Evolutionary conservation across 1,140 invertebrate genomes (phyloP).

Genomic region (Vanessa atalanta): DNA sequence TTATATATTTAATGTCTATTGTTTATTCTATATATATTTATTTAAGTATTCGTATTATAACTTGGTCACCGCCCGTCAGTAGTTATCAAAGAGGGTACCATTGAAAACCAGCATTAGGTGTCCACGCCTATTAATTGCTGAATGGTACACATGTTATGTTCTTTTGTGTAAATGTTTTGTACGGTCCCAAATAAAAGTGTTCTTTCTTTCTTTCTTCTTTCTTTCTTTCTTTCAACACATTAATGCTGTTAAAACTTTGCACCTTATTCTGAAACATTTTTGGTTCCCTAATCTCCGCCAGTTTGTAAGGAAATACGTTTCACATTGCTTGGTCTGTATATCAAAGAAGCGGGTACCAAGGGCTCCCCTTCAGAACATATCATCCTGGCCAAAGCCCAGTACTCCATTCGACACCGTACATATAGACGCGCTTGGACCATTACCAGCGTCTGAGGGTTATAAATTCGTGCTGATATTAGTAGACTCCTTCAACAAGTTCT

Average conservation of each 20-base stretch:
- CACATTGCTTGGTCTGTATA: constrained; percentile 29
- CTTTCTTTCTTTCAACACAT: too few species aligned
- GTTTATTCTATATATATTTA: too few species aligned
- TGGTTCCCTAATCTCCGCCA: constrained; percentile 43
- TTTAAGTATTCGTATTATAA: too few species aligned
- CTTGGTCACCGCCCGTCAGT: too few species aligned
- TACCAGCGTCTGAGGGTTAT: constrained; percentile 39
- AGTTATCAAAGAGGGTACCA: too few species aligned
- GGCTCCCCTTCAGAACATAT: constrained; percentile 34
- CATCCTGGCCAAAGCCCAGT: constrained; percentile 37
- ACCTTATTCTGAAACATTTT: constrained; percentile 15
- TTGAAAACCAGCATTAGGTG: too few species aligned
- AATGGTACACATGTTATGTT: too few species aligned
- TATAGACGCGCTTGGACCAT: constrained; percentile 41
- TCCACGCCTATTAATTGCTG: too few species aligned
- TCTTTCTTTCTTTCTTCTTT: too few species aligned
- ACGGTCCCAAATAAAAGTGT: too few species aligned
- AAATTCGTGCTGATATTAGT: constrained; percentile 21
- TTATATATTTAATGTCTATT: too few species aligned
- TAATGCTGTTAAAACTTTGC: constrained; percentile 13
- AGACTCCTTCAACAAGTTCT: constrained; percentile 30
- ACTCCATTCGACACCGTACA: constrained; percentile 42
- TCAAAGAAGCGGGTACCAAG: constrained; percentile 29
- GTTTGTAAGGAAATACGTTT: constrained; percentile 43
- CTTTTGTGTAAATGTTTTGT: too few species aligned